Evolutionary conservation across 2,113 vertebrate genomes (phyloP), one percentile per base, ranked within the genome.

Genomic region (Phyllopteryx taeniolatus): DNA sequence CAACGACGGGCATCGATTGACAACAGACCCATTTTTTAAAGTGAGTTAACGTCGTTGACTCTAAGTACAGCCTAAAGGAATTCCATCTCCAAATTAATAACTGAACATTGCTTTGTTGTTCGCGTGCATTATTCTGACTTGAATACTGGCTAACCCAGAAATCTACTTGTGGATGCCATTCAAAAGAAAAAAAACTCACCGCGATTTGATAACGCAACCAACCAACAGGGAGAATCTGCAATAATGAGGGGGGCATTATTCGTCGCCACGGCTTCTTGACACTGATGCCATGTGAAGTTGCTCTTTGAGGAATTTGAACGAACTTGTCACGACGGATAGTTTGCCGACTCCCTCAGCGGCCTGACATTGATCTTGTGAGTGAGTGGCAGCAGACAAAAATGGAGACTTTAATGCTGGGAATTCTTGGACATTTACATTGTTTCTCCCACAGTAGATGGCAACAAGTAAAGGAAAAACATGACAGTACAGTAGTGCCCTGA

Each of bases 251-350:
- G 51, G 66, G 51, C 62, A 27, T 72, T 71, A 80, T 86, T 80
- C 86, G 81, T 89, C 81, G 83, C 78, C 78, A 72, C 53, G 53
- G 72, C 43, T 31, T 64, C 72, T 44, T 83, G 89, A 86, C 87
- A 76, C 78, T 68, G 78, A 88, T 69, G 88, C 75, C 81, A 82
- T 76, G 78, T 83, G 80, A 79, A 85, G 82, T 73, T 81, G 72
- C 79, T 89, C 74, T 87, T 73, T 80, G 75, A 84, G 73, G 78
- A 77, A 68, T 59, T 70, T 74, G 75, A 85, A 88, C 79, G 75
- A 83, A 86, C 75, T 83, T 79, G 77, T 81, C 68, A 60, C 70
- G 82, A 85, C 79, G 67, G 75, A 85, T 78, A 22, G 53, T 22
- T 56, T 56, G 20, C 8, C 53, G 8, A 8, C 20, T 56, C 53